These are phyloP conservation scores for Syngnathus rostellatus DNA, from an alignment of 2,797 vertebrate genomes.

Conservation along the genomic window DNA sequence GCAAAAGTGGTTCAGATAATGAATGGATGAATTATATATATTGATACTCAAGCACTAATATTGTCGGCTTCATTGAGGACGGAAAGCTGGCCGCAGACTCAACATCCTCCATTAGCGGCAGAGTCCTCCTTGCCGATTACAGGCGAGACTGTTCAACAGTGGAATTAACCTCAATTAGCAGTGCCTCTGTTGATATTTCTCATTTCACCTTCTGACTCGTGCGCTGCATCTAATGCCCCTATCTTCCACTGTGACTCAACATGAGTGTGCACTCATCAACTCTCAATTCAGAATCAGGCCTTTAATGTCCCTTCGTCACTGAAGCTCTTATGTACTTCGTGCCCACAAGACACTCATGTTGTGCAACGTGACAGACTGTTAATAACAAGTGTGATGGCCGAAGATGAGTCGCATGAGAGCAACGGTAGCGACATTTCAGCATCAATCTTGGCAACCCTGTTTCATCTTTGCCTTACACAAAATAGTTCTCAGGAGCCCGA, in stretches of 20 bases:
- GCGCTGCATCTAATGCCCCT: slow-evolving; percentile 21
- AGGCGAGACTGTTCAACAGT: slow-evolving; percentile 52
- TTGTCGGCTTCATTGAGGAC: slow-evolving; percentile 65
- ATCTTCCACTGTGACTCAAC: neutral
- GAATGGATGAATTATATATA: slow-evolving; percentile 18
- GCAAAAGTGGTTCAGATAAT: no score
- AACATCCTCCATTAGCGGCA: slow-evolving; percentile 43
- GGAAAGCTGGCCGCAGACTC: slow-evolving; percentile 20
- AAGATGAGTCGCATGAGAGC: slow-evolving; percentile 26
- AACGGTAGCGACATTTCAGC: slow-evolving; percentile 12
- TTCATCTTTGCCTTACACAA: slow-evolving; percentile 21
- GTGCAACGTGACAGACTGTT: slow-evolving; percentile 11
- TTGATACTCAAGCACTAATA: slow-evolving; percentile 51
- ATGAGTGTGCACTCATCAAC: slow-evolving; percentile 11
- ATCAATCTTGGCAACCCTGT: slow-evolving; percentile 27
- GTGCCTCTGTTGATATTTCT: slow-evolving; percentile 39
- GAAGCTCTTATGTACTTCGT: slow-evolving; percentile 5
- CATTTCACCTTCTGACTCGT: slow-evolving; percentile 40
- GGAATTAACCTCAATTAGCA: slow-evolving; percentile 60
- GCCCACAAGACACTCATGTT: slow-evolving; percentile 10
- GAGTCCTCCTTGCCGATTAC: slow-evolving; percentile 39
- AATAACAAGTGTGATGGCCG: slow-evolving; percentile 11
- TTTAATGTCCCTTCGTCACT: slow-evolving; percentile 2
- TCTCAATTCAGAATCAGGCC: neutral
- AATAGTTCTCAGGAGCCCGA: neutral